These are phyloP conservation scores for Eumeta japonica DNA, from an alignment of 1,140 invertebrate genomes.

Conservation along the genomic window DNA sequence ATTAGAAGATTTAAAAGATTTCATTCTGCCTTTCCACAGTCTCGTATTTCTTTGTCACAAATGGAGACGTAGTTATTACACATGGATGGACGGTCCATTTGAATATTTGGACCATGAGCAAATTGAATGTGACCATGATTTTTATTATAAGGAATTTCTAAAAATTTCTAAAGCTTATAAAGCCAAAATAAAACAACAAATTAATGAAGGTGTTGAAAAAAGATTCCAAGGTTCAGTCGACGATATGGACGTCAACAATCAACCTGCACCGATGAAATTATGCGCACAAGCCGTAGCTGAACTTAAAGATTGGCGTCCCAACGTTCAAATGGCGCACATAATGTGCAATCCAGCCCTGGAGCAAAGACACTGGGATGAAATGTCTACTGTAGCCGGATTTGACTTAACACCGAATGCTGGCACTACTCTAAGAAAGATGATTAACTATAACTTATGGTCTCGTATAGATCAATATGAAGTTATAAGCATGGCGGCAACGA, in stretches of 20 bases:
- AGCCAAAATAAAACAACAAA: constrained; percentile 74
- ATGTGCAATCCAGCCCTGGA: constrained; percentile 85
- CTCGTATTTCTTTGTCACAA: constrained; percentile 62
- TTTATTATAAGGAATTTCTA: constrained; percentile 71
- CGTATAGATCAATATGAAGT: constrained; percentile 80
- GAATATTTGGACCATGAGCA: constrained; percentile 72
- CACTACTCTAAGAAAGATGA: constrained; percentile 79
- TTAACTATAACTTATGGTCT: constrained; percentile 71
- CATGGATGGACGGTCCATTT: constrained; percentile 91
- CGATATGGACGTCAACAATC: constrained; percentile 72
- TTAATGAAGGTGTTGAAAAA: constrained; percentile 64
- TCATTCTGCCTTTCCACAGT: constrained; percentile 68
- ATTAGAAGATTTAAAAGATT: constrained; percentile 70
- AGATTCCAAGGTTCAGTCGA: constrained; percentile 70
- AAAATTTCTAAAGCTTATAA: constrained; percentile 81
- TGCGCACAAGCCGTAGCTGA: constrained; percentile 68
- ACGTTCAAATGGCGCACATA: constrained; percentile 76
- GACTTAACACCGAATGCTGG: constrained; percentile 84
- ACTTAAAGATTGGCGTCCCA: constrained; percentile 78
- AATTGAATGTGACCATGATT: constrained; percentile 72
- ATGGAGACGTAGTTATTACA: constrained; percentile 79
- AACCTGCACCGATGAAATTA: constrained; percentile 76
- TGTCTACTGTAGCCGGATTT: constrained; percentile 79
- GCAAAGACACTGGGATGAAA: constrained; percentile 89
- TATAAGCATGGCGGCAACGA: constrained; percentile 86